Evolutionary conservation across 1,140 invertebrate species (phyloP).

Genomic region (Bilobella aurantiaca): DNA sequence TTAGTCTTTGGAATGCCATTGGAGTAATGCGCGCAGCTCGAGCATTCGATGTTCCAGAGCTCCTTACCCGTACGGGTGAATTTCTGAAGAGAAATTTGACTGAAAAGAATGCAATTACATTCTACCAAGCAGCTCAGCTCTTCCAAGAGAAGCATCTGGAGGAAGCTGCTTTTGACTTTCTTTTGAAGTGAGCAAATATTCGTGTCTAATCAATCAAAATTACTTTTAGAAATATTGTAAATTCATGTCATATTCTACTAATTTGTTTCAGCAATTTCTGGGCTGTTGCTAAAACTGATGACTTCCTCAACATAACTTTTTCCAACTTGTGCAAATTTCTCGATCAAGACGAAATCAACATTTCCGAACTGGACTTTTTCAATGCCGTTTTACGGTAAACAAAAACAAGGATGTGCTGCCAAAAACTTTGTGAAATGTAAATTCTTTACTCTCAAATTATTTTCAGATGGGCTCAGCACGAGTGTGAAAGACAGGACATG

Average conservation of each 20-base stretch:
- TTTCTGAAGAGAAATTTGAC: constrained; percentile 9
- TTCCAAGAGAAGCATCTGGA: background rate
- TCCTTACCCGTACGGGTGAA: background rate
- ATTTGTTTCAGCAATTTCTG: constrained; percentile 9
- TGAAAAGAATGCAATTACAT: constrained; percentile 6
- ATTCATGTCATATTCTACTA: background rate
- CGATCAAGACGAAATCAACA: constrained; percentile 7
- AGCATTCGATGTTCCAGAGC: constrained; percentile 4
- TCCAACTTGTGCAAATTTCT: constrained; percentile 10
- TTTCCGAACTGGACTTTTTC: constrained; percentile 11
- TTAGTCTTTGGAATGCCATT: constrained; percentile 11
- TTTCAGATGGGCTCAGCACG: constrained; percentile 64
- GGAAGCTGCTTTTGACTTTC: background rate
- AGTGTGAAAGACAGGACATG: constrained; percentile 58
- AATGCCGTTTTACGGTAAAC: constrained; percentile 3
- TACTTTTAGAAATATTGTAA: background rate
- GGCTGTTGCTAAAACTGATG: constrained; percentile 3
- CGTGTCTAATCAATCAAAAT: background rate
- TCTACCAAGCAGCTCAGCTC: constrained; percentile 8
- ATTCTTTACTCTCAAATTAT: background rate
- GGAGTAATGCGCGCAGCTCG: background rate
- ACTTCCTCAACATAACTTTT: constrained; percentile 5
- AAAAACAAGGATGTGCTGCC: no score
- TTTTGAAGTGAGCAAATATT: background rate
- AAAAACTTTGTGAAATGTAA: no score